These are phyloP conservation scores for Macropodus opercularis DNA, from an alignment of 2,797 vertebrate species.

Conservation along the genomic window DNA sequence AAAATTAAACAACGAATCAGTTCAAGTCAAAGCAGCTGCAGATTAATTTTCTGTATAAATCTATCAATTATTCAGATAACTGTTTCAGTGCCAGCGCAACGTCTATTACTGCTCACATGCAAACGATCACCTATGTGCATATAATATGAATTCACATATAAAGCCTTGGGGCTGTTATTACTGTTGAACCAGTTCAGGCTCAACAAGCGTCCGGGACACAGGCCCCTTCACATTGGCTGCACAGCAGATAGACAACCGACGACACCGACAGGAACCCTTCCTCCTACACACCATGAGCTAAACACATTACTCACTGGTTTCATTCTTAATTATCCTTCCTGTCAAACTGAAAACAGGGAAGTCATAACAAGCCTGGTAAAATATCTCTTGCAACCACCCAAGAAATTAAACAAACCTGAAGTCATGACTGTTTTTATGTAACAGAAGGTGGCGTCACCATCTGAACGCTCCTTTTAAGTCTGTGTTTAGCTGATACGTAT, in stretches of 20 bases:
- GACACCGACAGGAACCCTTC: slow-evolving; percentile 30
- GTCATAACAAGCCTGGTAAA: slow-evolving; percentile 23
- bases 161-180: neutral
- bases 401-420: neutral
- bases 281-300: slow-evolving; percentile 7
- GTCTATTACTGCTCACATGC: too few species aligned
- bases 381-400: neutral
- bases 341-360: slow-evolving; percentile 29
- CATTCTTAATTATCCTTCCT: slow-evolving; percentile 7
- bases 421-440: neutral
- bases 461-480: neutral
- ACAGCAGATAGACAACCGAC: slow-evolving; percentile 15
- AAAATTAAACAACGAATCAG: too few species aligned
- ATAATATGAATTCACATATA: neutral
- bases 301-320: slow-evolving; percentile 33
- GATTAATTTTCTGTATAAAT: too few species aligned
- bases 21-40: too few species aligned
- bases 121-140: too few species aligned
- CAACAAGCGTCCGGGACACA: slow-evolving; percentile 16
- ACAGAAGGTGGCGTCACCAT: neutral
- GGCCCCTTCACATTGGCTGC: slow-evolving; percentile 3
- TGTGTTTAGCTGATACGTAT: neutral
- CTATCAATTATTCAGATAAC: too few species aligned
- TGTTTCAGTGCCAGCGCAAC: too few species aligned
- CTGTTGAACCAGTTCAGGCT: neutral